Conservation (phyloP, 2,797 vertebrate genomes). For the Heterohyrax brucei region DNA sequence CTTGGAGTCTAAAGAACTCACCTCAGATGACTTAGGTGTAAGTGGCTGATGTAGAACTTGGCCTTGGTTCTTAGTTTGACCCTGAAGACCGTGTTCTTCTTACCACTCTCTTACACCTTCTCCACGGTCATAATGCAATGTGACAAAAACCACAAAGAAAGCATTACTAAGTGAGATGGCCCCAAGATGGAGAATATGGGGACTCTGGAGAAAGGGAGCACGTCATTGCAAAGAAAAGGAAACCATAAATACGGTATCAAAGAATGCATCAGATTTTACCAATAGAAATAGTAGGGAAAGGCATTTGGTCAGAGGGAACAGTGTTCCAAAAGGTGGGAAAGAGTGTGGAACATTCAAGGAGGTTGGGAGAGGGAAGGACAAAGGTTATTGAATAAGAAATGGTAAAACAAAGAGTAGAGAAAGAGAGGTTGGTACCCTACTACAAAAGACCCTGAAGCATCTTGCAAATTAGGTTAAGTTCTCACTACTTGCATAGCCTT, state of each 20-base stretch:
- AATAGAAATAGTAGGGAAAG: conserved; percentile 45
- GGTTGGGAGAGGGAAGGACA: background rate
- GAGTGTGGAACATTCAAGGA: background rate
- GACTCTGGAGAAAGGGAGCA: background rate
- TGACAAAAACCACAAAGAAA: background rate
- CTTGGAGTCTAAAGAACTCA: background rate
- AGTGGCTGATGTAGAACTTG: background rate
- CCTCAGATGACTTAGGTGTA: background rate
- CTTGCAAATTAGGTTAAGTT: conserved; percentile 61
- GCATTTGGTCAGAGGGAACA: background rate
- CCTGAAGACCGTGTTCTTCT: background rate
- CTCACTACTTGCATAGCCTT: conserved; percentile 1
- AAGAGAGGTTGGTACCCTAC: background rate
- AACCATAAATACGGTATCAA: background rate
- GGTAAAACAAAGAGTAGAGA: background rate
- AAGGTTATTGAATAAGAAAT: background rate
- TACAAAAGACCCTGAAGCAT: conserved; percentile 1
- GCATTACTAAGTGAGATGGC: background rate
- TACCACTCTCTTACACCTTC: background rate
- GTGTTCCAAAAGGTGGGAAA: background rate
- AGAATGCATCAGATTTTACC: background rate
- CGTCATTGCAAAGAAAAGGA: background rate
- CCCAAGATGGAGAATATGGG: background rate
- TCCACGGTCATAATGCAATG: background rate
- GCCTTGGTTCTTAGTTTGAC: background rate